Base-by-base conservation (phyloP, 1,140 invertebrate genomes). In the Radopholus similis region DNA sequence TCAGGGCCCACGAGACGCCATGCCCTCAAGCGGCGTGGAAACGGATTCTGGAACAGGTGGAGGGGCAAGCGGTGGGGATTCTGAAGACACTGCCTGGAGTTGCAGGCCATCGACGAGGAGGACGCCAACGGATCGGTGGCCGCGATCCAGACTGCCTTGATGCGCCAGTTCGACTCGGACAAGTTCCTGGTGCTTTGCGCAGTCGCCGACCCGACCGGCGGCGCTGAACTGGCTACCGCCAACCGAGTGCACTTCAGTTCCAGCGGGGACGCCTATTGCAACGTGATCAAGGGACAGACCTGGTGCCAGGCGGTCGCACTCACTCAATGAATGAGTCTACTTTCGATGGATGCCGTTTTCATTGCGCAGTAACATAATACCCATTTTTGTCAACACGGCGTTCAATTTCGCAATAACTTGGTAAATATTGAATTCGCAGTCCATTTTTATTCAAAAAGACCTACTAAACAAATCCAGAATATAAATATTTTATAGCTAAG, bases 11-110 rank as follows among this genome's bases (percentile, higher is more conserved):
- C 1, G 38, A 66, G 2, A 66, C 64, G 5, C 64, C 64, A n/a
- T 66, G 64, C 54, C 64, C 64, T 15, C 64, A 66, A 59, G 40
- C 37, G 32, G 64, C 51, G 13, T 66, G 64, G 54, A 54, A 58
- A 59, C 34, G 38, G 34, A 40, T 64, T 5, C 30, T 66, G 21
- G 64, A 66, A 64, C 34, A 66, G 64, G 64, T 66, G 21, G 18
- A 38, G 30, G 13, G 11, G 9, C 38, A 42, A 13, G 11, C 26
- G n/a, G 6, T n/a, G 44, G 44, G n/a, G 15, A 47, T 5, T 13
- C 38, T 47, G n/a, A 47, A 47, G 26, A 47, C 44, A 47, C n/a
- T 47, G 5, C 26, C 28, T 21, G 21, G 15, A n/a, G 2, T 4
- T 62, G 1, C 32, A 66, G 64, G 44, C 26, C 64, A 62, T 66